phyloP scores from a whole-genome alignment of 2,888 invertebrate genomes.

The Serrognathus titanus region DNA sequence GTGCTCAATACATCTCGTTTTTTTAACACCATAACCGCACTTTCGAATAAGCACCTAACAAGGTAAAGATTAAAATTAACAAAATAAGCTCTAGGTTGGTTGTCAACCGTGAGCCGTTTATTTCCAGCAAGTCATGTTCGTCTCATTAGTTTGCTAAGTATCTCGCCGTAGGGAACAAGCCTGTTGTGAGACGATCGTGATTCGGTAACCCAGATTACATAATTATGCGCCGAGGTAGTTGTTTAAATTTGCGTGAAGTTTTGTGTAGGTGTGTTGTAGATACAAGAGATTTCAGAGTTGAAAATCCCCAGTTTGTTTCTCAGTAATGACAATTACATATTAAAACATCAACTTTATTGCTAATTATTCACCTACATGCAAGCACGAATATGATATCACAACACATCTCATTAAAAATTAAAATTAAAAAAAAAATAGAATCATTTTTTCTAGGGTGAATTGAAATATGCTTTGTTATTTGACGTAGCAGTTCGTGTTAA shows the following conservation, averaged over 20 bases:
- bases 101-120: constrained; percentile 13
- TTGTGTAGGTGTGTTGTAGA: not conserved
- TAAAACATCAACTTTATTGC: no score
- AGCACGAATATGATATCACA: no score
- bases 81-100: constrained; percentile 9
- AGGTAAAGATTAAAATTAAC: constrained; percentile 9
- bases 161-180: constrained; percentile 16
- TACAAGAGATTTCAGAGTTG: no score
- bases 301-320: no score
- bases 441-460: no score
- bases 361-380: no score
- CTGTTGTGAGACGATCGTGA: constrained; percentile 19
- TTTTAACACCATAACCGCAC: constrained; percentile 6
- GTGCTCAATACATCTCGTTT: constrained; percentile 1
- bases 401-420: no score
- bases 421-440: no score
- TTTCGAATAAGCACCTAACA: constrained; percentile 4
- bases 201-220: constrained; percentile 18
- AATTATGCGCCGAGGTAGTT: not conserved
- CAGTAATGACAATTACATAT: no score
- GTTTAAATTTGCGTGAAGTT: not conserved
- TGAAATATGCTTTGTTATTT: no score
- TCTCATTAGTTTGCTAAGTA: constrained; percentile 20
- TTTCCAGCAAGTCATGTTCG: constrained; percentile 18
- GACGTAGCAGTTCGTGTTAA: no score